Evolutionary conservation across 2,113 vertebrate genomes (phyloP).

Genomic region (Eolophus roseicapilla): DNA sequence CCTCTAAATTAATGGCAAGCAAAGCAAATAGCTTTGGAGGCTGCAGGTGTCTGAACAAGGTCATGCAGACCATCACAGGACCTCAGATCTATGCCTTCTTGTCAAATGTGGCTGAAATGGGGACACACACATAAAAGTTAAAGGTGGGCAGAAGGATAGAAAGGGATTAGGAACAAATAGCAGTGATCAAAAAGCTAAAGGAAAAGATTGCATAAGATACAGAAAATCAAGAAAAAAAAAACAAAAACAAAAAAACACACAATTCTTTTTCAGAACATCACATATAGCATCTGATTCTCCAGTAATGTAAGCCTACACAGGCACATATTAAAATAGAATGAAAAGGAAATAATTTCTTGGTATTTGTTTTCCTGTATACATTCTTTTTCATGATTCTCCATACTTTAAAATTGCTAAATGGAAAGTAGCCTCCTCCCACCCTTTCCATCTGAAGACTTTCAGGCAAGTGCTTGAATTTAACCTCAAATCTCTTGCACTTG

Average conservation of each 20-base stretch:
- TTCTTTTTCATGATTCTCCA: background rate
- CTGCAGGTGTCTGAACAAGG: background rate
- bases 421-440: background rate
- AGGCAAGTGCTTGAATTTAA: background rate
- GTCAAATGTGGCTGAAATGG: background rate
- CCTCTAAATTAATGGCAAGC: background rate
- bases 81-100: fast-evolving
- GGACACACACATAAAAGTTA: background rate
- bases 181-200: background rate
- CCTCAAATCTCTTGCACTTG: background rate
- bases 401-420: background rate
- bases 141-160: background rate
- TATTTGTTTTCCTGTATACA: background rate
- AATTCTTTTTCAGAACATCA: background rate
- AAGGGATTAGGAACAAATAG: background rate
- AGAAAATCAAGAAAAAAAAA: background rate
- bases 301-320: background rate
- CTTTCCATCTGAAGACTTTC: background rate
- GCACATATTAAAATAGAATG: background rate
- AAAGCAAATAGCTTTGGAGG: background rate
- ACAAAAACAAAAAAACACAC: too few species aligned
- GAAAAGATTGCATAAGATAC: background rate
- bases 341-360: background rate
- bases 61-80: fast-evolving
- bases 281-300: background rate